A percentile compares a stretch with the other conserved stretches of the same genome.
phyloP scores from a whole-genome alignment of 2,113 vertebrate genomes.

The Cervus canadensis region DNA sequence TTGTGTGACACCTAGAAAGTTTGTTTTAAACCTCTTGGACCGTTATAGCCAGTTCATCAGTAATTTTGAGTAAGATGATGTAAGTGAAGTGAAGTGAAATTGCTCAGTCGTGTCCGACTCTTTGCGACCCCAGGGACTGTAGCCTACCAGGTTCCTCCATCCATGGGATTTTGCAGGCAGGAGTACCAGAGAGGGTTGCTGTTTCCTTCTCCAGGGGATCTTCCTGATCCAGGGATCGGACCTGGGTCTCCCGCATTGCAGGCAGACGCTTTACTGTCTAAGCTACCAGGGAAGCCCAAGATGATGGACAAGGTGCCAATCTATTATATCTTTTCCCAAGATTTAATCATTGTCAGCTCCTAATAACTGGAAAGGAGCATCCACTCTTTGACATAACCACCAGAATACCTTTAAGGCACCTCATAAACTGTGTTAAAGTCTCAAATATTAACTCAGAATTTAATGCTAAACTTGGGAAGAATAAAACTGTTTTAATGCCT shows the following conservation, averaged over 20 bases:
- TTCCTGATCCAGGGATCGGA: neutral
- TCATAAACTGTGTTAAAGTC: neutral
- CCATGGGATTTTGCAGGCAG: neutral
- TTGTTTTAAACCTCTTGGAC: neutral
- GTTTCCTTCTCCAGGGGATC: neutral
- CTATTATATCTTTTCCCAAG: neutral
- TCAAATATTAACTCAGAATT: slow-evolving; percentile 17
- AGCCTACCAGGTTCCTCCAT: neutral
- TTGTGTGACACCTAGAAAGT: neutral
- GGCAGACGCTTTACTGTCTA: neutral
- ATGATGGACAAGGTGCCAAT: neutral
- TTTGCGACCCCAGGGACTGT: neutral
- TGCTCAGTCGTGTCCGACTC: neutral
- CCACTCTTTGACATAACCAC: neutral
- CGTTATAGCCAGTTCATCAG: neutral
- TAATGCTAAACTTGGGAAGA: neutral
- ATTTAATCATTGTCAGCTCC: neutral
- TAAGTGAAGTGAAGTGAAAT: neutral
- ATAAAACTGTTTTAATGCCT: neutral
- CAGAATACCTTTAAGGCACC: neutral
- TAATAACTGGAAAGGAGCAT: neutral
- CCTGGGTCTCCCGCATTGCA: neutral
- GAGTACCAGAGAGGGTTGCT: neutral
- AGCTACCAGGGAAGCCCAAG: neutral
- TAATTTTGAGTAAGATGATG: neutral